Base-by-base conservation (phyloP, 2,113 vertebrate species). In the Lynx canadensis region DNA sequence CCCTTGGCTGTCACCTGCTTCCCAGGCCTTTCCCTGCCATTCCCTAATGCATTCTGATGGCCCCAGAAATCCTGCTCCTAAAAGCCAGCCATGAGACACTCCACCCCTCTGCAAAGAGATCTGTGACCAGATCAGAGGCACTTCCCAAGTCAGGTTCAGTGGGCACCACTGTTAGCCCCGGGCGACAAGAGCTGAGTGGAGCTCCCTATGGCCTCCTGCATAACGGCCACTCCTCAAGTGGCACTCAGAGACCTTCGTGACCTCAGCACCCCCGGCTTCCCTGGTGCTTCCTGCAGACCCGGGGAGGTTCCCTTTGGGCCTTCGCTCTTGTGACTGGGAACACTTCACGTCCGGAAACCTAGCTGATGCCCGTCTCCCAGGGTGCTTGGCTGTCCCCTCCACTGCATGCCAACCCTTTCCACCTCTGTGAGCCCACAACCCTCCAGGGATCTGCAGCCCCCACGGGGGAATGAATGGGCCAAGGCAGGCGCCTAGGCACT, bases 351-450 rank as follows among this genome's bases (percentile, higher is more conserved):
- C 65, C 6, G 0, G 5, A 89, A 57, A 57, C 29, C 71, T 19
- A 5, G 74, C 57, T 11, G 19, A 21, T 0, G 5, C 65, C 57
- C n/a, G 1, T 12, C 7, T 38, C 45, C 38, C 16, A 0, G 57
- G 78, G 4, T 18, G 15, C 33, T 66, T 29, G 25, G n/a, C 78
- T 31, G 18, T 7, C 7, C n/a, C 68, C 41, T 21, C 45, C 23
- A 38, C 7, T 8, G 11, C 3, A 6, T 6, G 52, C 41, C 0
- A 0, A 7, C n/a, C 5, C 36, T 15, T 7, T 63, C 65, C 55
- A 21, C 21, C 15, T 41, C 8, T 45, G 12, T 0, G 3, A 7
- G 7, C 4, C 15, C 78, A n/a, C 27, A 7, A 19, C 38, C 31
- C 19, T 84, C 4, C 21, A 29, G 45, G 48, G 88, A 31, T 12